Evolutionary conservation across 2,888 invertebrate species (phyloP), one percentile per base, ranked within the genome.

Genomic region (Cryptocephalus moraei): DNA sequence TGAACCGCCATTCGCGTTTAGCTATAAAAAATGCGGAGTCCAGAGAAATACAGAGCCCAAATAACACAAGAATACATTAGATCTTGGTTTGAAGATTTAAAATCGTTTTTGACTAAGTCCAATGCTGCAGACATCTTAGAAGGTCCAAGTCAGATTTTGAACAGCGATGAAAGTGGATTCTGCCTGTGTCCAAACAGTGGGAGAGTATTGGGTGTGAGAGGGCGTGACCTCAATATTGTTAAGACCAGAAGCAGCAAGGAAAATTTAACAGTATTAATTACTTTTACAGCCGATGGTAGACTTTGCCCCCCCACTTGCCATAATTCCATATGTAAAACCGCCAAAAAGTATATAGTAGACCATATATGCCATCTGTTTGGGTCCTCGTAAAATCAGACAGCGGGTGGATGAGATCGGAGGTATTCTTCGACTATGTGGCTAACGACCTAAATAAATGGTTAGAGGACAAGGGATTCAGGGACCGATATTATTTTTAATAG

Each of bases 81-180:
- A 33, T 39, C 32, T 14, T 45, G 45, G 45, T 45, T 45, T 33
- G 11, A 40, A n/a, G 32, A 39, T 39, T 22, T 45, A 31, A 45
- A 45, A 45, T 39, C 11, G 22, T 45, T 32, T 39, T 32, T 45
- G 11, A 39, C 10, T 14, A n/a, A 45, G n/a, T 32, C 32, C 14
- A 39, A 39, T 14, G 32, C 10, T 12, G 22, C 14, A 39, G 45
- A 39, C 32, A 32, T 45, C 32, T 53, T 59, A 10, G 50, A 48
- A 33, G 49, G 56, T 40, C 57, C 59, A 4, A 44, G 45, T 46
- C 49, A 59, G 42, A 59, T 62, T 32, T 58, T 63, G 6, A 63
- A 65, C 49, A 60, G 60, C 10, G 62, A 65, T 46, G 66, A 65
- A 50, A 57, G 62, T 8, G 58, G 60, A 43, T 66, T 66, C 49